A percentile compares a stretch with the other conserved stretches of the same genome.
These are phyloP conservation scores for Varecia variegata DNA, from an alignment of 2,797 vertebrate genomes.

Conservation along the genomic window DNA sequence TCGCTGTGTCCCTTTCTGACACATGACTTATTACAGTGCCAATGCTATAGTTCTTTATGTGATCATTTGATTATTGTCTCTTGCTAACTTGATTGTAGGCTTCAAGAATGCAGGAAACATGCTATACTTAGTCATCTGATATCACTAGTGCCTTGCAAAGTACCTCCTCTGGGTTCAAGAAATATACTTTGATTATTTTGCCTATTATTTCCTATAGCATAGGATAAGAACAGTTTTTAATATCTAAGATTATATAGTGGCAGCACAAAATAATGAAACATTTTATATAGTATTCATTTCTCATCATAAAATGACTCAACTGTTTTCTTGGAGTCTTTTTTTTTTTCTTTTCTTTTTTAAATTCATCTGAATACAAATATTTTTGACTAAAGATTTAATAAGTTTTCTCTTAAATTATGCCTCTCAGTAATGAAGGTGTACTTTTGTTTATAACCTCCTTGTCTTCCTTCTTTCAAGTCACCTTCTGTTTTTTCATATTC, in stretches of 20 bases:
- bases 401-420: not conserved
- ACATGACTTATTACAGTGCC: not conserved
- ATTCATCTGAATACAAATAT: not conserved
- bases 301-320: not conserved
- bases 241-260: not conserved
- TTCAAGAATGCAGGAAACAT: not conserved
- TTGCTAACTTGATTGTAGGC: not conserved
- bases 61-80: not conserved
- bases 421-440: not conserved
- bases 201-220: not conserved
- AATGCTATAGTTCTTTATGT: not conserved
- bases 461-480: not conserved
- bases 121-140: not conserved
- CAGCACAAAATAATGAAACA: not conserved
- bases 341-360: not conserved
- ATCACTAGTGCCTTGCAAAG: not conserved
- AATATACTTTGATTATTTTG: not conserved
- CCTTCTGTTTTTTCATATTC: not conserved
- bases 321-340: not conserved
- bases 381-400: not conserved
- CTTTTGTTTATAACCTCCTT: not conserved
- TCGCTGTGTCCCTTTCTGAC: not conserved
- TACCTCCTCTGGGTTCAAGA: not conserved
- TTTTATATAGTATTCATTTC: not conserved
- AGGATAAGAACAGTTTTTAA: not conserved